Evolutionary conservation across 1,140 invertebrate species (phyloP), one percentile per base, ranked within the genome.

Genomic region (Drosophila sturtevanti): DNA sequence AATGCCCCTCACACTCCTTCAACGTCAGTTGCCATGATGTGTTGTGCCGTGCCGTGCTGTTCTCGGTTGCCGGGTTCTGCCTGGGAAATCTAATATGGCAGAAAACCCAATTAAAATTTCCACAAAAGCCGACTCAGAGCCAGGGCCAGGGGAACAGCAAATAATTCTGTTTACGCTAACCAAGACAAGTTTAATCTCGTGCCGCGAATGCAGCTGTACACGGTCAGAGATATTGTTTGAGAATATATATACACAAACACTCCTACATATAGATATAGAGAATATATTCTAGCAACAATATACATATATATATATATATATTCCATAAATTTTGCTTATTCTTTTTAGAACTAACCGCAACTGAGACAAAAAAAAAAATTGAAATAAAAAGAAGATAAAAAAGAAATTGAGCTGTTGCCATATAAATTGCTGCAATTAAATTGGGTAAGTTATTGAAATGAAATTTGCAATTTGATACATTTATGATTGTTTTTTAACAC

Each of bases 151-250:
- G 48, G 18, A 63, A 34, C 79, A 66, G 72, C 75, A 68, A 79
- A 87, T 86, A 86, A 86, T 82, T 86, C 71, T 69, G 71, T 77
- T 77, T 77, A 77, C 71, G 75, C 65, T 63, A 68, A 70, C 54
- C 82, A 66, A 84, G 82, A 87, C 82, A 86, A 86, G 79, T 76
- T 81, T 87, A 86, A 79, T 87, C 82, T 82, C 68, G 67, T 72
- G 16, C 52, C 51, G 62, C 59, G 59, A 64, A 62, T 76, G 78
- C 72, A 81, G 73, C 74, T 81, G 79, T 69, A 69, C 59, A 22
- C 56, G 16, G 37, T 11, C 21, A 48, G 41, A 21, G 18, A 48
- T 48, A 18, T 48, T 48, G 41, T 48, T 48, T 16, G 21, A 48
- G 41, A 48, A 21, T 16, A 48, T 21, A 10, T 18, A 38, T 12